Percentiles rank a stretch among this genome's conserved stretches.
These are phyloP conservation scores for Zygaena filipendulae DNA, from an alignment of 2,888 invertebrate species.

Conservation along the genomic window DNA sequence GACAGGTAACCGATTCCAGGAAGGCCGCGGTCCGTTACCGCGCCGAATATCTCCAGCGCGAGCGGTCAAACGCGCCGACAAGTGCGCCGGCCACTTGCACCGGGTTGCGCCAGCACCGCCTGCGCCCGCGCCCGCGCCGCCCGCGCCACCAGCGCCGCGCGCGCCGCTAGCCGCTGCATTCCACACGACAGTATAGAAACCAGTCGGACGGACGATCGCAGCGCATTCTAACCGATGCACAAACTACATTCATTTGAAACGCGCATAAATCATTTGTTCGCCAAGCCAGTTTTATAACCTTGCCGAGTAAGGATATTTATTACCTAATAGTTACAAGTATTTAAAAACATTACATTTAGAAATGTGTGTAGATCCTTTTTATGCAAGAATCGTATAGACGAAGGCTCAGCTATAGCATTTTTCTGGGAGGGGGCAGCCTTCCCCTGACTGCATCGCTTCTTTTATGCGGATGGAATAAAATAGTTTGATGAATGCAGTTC, in stretches of 20 bases:
- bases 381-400: no score
- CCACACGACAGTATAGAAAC: slow-evolving; percentile 64
- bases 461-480: no score
- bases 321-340: no score
- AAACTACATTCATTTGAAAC: slow-evolving; percentile 6
- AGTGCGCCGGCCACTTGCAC: slow-evolving; percentile 60
- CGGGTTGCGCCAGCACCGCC: slow-evolving; percentile 56
- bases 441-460: no score
- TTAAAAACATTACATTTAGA: no score
- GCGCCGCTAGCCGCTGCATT: slow-evolving; percentile 38
- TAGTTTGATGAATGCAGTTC: no score
- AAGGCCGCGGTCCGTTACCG: slow-evolving; percentile 67
- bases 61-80: slow-evolving; percentile 66
- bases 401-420: no score
- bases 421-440: no score
- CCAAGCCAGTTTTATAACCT: not conserved
- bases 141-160: slow-evolving; percentile 14
- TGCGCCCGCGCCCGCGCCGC: slow-evolving; percentile 37
- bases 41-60: slow-evolving; percentile 64
- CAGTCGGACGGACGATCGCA: slow-evolving; percentile 43
- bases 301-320: not conserved
- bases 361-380: no score
- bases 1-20: slow-evolving; percentile 68
- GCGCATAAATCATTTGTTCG: not conserved
- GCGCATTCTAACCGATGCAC: slow-evolving; percentile 42